A percentile compares a stretch with the other conserved stretches of the same genome.
Evolutionary conservation across 53 echinoderm and acorn worm species (phyloP).

Genomic region (Stichopus horrens): DNA sequence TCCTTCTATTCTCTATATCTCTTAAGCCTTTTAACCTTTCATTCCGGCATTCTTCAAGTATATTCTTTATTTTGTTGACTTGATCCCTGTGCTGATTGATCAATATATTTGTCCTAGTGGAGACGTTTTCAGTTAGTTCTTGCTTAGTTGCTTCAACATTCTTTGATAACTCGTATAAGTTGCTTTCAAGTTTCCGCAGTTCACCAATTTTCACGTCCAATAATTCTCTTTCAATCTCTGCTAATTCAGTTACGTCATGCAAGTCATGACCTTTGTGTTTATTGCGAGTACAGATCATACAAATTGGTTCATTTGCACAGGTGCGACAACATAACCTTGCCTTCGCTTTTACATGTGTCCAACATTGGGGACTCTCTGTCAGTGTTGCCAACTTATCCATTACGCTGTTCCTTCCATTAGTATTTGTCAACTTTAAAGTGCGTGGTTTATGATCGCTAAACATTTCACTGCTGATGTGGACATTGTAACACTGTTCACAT

Average conservation of each 20-base stretch:
- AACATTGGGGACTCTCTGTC: background rate
- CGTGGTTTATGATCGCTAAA: no score
- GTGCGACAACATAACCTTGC: background rate
- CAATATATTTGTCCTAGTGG: no score
- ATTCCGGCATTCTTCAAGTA: background rate
- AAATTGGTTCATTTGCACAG: background rate
- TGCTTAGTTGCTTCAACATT: background rate
- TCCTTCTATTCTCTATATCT: background rate
- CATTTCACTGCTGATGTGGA: no score
- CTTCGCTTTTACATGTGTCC: background rate
- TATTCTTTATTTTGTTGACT: background rate
- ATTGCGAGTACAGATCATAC: background rate
- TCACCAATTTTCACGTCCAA: background rate
- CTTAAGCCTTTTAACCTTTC: background rate
- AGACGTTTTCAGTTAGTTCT: background rate
- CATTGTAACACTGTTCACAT: no score
- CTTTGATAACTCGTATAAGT: background rate
- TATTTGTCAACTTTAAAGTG: background rate
- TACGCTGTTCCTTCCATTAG: background rate
- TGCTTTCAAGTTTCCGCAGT: background rate
- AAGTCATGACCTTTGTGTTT: background rate
- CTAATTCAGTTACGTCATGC: background rate
- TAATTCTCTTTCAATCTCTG: background rate
- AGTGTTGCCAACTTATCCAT: constrained; percentile 3
- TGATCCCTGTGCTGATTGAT: background rate